phyloP scores from a whole-genome alignment of 1,140 invertebrate species.

The Bombus sibiricus region DNA sequence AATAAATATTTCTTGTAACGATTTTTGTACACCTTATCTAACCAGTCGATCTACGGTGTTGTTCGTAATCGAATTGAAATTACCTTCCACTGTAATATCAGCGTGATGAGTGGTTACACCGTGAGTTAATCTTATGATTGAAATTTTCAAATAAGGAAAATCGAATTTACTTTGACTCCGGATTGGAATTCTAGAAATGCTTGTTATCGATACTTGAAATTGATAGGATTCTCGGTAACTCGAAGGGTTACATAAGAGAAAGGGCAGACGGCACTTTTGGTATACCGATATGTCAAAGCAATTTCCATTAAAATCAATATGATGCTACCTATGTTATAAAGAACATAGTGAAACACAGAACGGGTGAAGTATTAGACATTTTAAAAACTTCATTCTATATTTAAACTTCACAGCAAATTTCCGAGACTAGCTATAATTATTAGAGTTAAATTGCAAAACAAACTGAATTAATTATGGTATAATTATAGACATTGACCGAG shows the following conservation, averaged over 20 bases:
- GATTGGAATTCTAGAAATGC: background rate
- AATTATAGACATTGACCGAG: too few relatives aligned
- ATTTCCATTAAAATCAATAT: too few relatives aligned
- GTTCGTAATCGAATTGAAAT: slow-evolving; percentile 30
- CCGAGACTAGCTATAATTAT: too few relatives aligned
- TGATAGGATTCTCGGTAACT: background rate
- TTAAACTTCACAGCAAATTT: too few relatives aligned
- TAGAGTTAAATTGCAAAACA: too few relatives aligned
- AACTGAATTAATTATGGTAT: too few relatives aligned
- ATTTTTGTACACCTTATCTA: slow-evolving; percentile 42
- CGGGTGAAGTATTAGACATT: too few relatives aligned
- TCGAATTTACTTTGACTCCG: background rate
- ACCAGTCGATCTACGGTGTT: background rate
- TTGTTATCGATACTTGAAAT: background rate
- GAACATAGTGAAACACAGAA: too few relatives aligned
- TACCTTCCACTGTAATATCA: background rate
- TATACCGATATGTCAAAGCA: too few relatives aligned
- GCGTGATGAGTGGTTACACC: too few relatives aligned
- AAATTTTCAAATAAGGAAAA: background rate
- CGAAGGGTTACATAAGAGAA: background rate
- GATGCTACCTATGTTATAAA: too few relatives aligned
- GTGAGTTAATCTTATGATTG: background rate
- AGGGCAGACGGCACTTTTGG: background rate
- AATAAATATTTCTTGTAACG: slow-evolving; percentile 47
- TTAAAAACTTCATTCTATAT: too few relatives aligned